These are phyloP conservation scores for Tetramorium parvispinum DNA, from an alignment of 1,140 invertebrate species.

Conservation along the genomic window DNA sequence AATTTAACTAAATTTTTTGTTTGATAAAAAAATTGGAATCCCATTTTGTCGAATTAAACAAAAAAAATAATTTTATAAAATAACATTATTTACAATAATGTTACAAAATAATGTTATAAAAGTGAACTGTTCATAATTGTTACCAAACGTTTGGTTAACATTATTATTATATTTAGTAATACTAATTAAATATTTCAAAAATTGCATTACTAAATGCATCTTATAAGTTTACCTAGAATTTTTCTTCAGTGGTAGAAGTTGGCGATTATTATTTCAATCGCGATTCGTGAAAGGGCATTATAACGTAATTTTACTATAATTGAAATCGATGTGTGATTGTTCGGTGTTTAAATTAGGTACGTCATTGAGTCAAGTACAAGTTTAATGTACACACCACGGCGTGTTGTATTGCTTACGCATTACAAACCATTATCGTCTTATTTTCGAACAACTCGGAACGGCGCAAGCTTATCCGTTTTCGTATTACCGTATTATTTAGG, in stretches of 20 bases:
- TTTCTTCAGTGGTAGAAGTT: not conserved
- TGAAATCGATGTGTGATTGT: not conserved
- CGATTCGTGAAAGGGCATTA: not conserved
- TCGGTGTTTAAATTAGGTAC: not conserved
- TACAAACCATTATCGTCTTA: constrained; percentile 22
- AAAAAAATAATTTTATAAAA: no score
- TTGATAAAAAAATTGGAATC: no score
- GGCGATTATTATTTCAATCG: constrained; percentile 7
- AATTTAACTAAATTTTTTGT: no score
- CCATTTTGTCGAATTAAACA: no score
- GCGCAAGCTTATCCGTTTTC: constrained; percentile 32
- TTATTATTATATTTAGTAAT: no score
- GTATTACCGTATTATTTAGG: constrained; percentile 50
- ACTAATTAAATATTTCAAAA: no score
- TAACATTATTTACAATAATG: no score
- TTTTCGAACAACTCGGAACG: constrained; percentile 33
- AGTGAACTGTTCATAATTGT: no score
- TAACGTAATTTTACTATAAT: not conserved
- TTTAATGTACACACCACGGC: not conserved
- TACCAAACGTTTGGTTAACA: no score
- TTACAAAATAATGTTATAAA: no score
- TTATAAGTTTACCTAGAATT: no score
- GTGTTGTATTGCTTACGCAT: constrained; percentile 26
- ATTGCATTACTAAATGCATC: no score
- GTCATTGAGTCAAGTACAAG: not conserved